Evolutionary conservation across 2,888 invertebrate species (phyloP).

Genomic region (Amblyjoppa fuscipennis): DNA sequence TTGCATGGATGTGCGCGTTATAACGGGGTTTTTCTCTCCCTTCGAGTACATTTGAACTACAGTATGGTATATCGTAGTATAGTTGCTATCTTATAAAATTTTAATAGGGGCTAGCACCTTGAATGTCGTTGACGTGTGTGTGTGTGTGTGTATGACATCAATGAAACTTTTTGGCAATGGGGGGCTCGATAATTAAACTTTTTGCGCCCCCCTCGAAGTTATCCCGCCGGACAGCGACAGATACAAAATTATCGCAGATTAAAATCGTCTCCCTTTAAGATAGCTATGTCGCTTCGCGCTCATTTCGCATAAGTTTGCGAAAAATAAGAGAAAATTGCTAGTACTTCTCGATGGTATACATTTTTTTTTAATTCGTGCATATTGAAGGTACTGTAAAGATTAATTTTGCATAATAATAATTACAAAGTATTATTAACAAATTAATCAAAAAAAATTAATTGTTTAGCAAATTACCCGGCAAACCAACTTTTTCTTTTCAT

Average conservation of each 20-base stretch:
- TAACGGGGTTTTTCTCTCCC: slow-evolving; percentile 23
- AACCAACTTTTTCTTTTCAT: too few relatives aligned
- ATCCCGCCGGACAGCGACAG: neutral
- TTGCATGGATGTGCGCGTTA: slow-evolving; percentile 18
- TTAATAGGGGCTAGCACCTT: slow-evolving; percentile 42
- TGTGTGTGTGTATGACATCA: neutral
- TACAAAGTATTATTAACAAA: too few relatives aligned
- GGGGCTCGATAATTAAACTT: neutral
- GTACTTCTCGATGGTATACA: too few relatives aligned
- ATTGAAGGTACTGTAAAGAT: too few relatives aligned
- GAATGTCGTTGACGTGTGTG: slow-evolving; percentile 17
- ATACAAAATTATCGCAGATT: neutral
- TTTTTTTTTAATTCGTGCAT: too few relatives aligned
- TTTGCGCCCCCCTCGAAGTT: neutral
- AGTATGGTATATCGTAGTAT: neutral
- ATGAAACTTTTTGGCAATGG: slow-evolving; percentile 2
- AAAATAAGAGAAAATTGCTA: too few relatives aligned
- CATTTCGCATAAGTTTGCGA: too few relatives aligned
- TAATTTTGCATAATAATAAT: too few relatives aligned
- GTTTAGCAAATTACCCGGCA: too few relatives aligned
- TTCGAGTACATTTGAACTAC: slow-evolving; percentile 14
- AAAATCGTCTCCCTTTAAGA: neutral
- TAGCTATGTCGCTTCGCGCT: too few relatives aligned
- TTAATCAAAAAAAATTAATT: too few relatives aligned
- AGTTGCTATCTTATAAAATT: slow-evolving; percentile 3